phyloP scores from a whole-genome alignment of 2,888 invertebrate genomes.

The Spodoptera exigua region DNA sequence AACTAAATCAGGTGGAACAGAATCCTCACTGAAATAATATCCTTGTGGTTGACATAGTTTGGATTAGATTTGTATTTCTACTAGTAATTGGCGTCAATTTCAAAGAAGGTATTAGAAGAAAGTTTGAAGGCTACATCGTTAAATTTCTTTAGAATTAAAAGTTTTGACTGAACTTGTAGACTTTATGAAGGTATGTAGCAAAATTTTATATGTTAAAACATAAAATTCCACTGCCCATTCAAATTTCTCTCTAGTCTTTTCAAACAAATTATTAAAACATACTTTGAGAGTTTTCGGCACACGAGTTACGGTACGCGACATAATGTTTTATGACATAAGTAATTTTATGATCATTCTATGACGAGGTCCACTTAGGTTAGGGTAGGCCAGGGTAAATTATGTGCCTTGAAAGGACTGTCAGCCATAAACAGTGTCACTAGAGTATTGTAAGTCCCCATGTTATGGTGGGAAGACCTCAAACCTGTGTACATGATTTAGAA shows the following conservation, averaged over 20 bases:
- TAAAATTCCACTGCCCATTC: too few species aligned
- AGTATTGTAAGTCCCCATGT: conserved; percentile 40
- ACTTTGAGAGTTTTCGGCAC: conserved; percentile 8
- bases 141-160: too few species aligned
- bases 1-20: conserved; percentile 61
- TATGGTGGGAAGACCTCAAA: conserved; percentile 35
- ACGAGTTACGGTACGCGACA: conserved; percentile 30
- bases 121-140: too few species aligned
- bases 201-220: too few species aligned
- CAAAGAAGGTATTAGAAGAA: too few species aligned
- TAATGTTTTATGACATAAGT: conserved; percentile 46
- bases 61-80: conserved; percentile 25
- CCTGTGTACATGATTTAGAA: conserved; percentile 55
- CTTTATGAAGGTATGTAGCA: too few species aligned
- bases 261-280: conserved; percentile 38
- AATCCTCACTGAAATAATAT: conserved; percentile 64
- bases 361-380: conserved; percentile 37
- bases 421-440: conserved; percentile 45
- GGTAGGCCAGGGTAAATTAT: conserved; percentile 31
- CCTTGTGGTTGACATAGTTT: conserved; percentile 49
- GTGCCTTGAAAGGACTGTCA: conserved; percentile 34
- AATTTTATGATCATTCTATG: conserved; percentile 44
- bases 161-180: too few species aligned
- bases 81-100: too few species aligned
- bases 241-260: too few species aligned